phyloP scores from a whole-genome alignment of 1,140 invertebrate species.

The Drosophila fuyamai region DNA sequence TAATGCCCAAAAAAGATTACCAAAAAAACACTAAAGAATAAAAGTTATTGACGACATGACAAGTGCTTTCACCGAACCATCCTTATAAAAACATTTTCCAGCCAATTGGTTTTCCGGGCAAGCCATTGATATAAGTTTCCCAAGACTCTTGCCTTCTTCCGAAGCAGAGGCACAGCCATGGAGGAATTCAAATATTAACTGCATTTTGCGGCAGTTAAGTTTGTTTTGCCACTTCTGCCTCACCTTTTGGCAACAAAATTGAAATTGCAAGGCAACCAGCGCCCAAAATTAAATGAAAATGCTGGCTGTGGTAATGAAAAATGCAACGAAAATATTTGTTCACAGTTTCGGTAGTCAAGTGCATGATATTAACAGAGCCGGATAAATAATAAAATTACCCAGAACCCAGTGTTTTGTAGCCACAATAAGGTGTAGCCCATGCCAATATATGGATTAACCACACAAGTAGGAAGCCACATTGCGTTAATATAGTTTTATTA shows the following conservation, averaged over 20 bases:
- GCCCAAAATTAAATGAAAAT: constrained; percentile 30
- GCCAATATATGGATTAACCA: constrained; percentile 3
- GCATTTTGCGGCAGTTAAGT: constrained; percentile 63
- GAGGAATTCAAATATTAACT: constrained; percentile 51
- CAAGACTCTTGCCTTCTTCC: constrained; percentile 7
- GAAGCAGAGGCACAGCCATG: not conserved
- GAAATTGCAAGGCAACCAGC: constrained; percentile 46
- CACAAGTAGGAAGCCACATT: constrained; percentile 15
- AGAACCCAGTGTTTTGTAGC: constrained; percentile 28
- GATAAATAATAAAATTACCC: constrained; percentile 15
- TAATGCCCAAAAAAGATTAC: not conserved
- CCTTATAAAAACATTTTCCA: constrained; percentile 5
- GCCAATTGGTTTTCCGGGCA: constrained; percentile 23
- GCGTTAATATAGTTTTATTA: constrained; percentile 45
- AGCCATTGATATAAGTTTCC: constrained; percentile 13
- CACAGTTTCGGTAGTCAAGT: constrained; percentile 15
- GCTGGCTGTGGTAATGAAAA: constrained; percentile 30
- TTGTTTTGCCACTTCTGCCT: constrained; percentile 18
- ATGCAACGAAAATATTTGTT: constrained; percentile 26
- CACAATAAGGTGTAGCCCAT: constrained; percentile 3
- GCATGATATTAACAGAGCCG: constrained; percentile 17
- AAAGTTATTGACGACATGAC: not conserved
- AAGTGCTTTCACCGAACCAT: not conserved
- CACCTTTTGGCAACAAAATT: constrained; percentile 32
- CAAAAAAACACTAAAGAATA: not conserved